These are phyloP conservation scores for Megastigmus dorsalis DNA, from an alignment of 2,888 invertebrate genomes.

Conservation along the genomic window DNA sequence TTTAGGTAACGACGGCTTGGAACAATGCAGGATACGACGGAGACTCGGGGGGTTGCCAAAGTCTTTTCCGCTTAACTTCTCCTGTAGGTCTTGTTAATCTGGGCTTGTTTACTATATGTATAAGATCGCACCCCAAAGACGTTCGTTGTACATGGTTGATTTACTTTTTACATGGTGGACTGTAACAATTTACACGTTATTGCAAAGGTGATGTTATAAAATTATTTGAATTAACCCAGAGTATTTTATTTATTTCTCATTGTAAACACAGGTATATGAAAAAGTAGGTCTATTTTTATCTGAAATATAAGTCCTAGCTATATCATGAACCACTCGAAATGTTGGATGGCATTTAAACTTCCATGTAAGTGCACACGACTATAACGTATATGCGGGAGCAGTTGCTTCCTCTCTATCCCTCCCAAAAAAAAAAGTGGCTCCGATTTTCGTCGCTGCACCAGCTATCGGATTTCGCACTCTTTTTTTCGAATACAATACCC, in stretches of 20 bases:
- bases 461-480: constrained; percentile 63
- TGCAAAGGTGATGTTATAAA: no score
- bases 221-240: no score
- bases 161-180: no score
- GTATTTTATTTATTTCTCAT: no score
- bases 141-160: no score
- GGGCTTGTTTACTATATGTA: constrained; percentile 23
- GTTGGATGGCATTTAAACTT: not conserved
- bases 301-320: no score
- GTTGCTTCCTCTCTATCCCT: not conserved
- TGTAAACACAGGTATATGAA: no score
- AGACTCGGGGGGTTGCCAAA: constrained; percentile 1
- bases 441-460: constrained; percentile 16
- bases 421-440: constrained; percentile 33
- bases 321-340: not conserved
- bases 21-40: not conserved
- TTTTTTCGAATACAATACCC: constrained; percentile 52
- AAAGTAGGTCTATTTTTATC: no score
- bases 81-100: not conserved
- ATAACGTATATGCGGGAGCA: not conserved
- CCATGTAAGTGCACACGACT: constrained; percentile 6
- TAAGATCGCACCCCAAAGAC: constrained; percentile 18
- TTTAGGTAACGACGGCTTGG: not conserved
- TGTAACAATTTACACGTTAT: no score
- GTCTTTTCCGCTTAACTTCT: not conserved